Evolutionary conservation across 1,140 invertebrate genomes (phyloP).

Genomic region (Cyrtorhinus lividipennis): DNA sequence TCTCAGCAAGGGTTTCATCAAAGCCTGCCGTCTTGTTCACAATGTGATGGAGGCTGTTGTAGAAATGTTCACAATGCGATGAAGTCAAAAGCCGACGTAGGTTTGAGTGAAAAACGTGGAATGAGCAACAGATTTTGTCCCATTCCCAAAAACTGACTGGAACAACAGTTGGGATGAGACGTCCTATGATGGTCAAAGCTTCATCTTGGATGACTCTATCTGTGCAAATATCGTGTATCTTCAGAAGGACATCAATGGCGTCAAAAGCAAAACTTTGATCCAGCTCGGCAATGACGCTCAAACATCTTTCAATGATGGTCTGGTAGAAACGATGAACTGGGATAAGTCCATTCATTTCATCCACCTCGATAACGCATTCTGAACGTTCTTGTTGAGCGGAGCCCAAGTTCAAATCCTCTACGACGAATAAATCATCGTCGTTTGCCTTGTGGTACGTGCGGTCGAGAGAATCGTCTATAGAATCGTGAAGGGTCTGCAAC

Average conservation of each 20-base stretch:
- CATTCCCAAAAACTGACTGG: neutral
- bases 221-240: neutral
- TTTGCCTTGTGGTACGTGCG: neutral
- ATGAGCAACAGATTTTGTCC: too few relatives aligned
- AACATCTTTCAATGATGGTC: neutral
- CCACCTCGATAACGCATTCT: neutral
- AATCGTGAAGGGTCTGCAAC: neutral
- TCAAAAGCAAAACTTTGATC: neutral
- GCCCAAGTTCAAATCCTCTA: neutral
- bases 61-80: neutral
- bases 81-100: too few relatives aligned
- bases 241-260: neutral
- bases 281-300: neutral
- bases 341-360: neutral
- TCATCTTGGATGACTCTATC: neutral
- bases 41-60: neutral
- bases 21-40: neutral
- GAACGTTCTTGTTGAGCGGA: neutral
- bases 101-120: too few relatives aligned
- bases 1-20: neutral
- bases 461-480: neutral
- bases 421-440: neutral
- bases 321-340: neutral
- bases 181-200: neutral
- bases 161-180: neutral